phyloP scores from a whole-genome alignment of 1,140 invertebrate species.

The Hylaeus anthracinus region DNA sequence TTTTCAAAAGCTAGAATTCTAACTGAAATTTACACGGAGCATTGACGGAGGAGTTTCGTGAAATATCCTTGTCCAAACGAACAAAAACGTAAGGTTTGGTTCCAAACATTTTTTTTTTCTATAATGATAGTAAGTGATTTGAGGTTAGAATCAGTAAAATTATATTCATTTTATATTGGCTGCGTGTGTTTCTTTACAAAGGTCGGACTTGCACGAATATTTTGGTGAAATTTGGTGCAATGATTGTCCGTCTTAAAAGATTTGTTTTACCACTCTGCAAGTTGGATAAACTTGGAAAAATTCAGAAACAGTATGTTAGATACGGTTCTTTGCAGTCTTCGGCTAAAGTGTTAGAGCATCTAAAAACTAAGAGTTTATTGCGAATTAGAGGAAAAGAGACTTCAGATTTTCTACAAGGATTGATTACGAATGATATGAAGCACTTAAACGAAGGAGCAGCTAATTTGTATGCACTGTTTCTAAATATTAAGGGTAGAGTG shows the following conservation, averaged over 20 bases:
- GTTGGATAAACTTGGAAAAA: slow-evolving; percentile 21
- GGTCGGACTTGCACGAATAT: slow-evolving; percentile 23
- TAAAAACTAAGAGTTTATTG: slow-evolving; percentile 81
- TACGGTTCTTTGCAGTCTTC: slow-evolving; percentile 32
- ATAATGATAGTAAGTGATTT: not conserved
- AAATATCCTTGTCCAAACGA: slow-evolving; percentile 27
- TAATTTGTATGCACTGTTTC: slow-evolving; percentile 90
- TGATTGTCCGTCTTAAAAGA: slow-evolving; percentile 33
- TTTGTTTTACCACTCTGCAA: slow-evolving; percentile 22
- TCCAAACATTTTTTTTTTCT: not conserved
- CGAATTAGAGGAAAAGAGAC: slow-evolving; percentile 85
- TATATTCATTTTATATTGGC: slow-evolving; percentile 13
- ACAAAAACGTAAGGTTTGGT: slow-evolving; percentile 15
- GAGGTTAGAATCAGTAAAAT: slow-evolving; percentile 23
- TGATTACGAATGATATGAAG: slow-evolving; percentile 94
- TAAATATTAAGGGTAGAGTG: slow-evolving; percentile 93
- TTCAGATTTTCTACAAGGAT: slow-evolving; percentile 88
- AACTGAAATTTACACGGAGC: not conserved
- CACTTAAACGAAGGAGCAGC: slow-evolving; percentile 85
- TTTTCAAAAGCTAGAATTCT: not conserved
- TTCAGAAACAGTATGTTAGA: slow-evolving; percentile 30
- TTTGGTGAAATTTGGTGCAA: slow-evolving; percentile 20
- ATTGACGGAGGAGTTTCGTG: not conserved
- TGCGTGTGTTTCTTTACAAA: slow-evolving; percentile 42
- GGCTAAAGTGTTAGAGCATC: slow-evolving; percentile 71